Evolutionary conservation across 2,888 invertebrate species (phyloP), one percentile per base, ranked within the genome.

Genomic region (Catocala fraxini): DNA sequence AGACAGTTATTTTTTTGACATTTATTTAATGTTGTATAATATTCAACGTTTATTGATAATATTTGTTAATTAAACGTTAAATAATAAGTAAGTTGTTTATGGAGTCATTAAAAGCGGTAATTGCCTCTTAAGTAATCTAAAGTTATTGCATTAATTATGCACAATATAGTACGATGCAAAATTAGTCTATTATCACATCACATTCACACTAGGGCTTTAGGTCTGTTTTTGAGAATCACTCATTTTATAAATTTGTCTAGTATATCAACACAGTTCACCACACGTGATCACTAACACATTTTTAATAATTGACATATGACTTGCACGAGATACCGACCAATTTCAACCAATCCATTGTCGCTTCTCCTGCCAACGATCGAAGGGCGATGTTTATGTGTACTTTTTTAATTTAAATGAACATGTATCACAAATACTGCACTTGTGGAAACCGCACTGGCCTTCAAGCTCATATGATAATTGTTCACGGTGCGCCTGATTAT

Each of bases 281-380:
- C 73, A 75, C 80, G 79, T 75, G 62, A 47, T 59, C 80, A 83
- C 81, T 77, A 73, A 64, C 82, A 86, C 86, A 78, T 61, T 68
- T 68, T 74, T 79, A 59, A 70, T 59, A 67, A 56, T 57, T 55
- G 57, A 56, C 56, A 56, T 65, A 70, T 53, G 66, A 73, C 60
- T 59, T 62, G 68, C 73, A 72, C 77, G 70, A 73, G 71, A 89
- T 93, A 94, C 94, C 93, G 92, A 94, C 94, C 94, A 93, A 91
- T 89, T 90, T 92, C 86, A 91, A 88, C 94, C 93, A 94, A 92
- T 94, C 94, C 94, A 94, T 94, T 82, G 84, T 83, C 85, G 82
- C 79, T 82, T 79, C 83, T 81, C 83, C 82, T 85, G 80, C 74
- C 68, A 73, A 70, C 77, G 78, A 77, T 73, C 59, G 66, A 64